These are phyloP conservation scores for Heterodera schachtii DNA, from an alignment of 1,140 invertebrate genomes.

Conservation along the genomic window DNA sequence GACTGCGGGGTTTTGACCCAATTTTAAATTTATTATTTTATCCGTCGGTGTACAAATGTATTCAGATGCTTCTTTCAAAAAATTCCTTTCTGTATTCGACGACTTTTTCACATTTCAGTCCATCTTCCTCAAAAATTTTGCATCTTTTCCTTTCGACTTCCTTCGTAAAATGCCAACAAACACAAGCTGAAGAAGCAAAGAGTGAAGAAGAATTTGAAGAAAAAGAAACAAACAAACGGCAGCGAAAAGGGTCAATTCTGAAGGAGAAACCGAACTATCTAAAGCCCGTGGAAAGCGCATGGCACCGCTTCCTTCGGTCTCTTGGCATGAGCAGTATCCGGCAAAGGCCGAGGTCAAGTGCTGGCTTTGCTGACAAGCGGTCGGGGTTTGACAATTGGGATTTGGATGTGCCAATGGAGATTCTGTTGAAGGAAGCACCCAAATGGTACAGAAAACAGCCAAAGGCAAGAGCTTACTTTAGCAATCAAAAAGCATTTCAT, in stretches of 20 bases:
- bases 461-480: constrained; percentile 18
- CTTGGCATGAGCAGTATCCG: not conserved
- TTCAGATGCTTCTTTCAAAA: not conserved
- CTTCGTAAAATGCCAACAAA: not conserved
- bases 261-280: not conserved
- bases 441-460: constrained; percentile 40
- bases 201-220: not conserved
- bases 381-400: constrained; percentile 32
- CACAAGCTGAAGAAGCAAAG: not conserved
- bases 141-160: not conserved
- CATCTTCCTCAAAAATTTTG: not conserved
- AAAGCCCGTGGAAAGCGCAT: not conserved
- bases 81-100: not conserved
- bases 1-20: no score
- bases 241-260: not conserved
- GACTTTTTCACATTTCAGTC: not conserved
- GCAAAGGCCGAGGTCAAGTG: constrained; percentile 25
- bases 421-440: constrained; percentile 27
- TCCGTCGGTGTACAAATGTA: no score
- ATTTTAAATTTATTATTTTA: no score
- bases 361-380: constrained; percentile 27
- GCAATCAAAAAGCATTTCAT: constrained; percentile 17
- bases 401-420: constrained; percentile 33
- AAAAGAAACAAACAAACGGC: not conserved
- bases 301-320: not conserved